Evolutionary conservation across 2,797 vertebrate species (phyloP).

Genomic region (Monodelphis domestica): DNA sequence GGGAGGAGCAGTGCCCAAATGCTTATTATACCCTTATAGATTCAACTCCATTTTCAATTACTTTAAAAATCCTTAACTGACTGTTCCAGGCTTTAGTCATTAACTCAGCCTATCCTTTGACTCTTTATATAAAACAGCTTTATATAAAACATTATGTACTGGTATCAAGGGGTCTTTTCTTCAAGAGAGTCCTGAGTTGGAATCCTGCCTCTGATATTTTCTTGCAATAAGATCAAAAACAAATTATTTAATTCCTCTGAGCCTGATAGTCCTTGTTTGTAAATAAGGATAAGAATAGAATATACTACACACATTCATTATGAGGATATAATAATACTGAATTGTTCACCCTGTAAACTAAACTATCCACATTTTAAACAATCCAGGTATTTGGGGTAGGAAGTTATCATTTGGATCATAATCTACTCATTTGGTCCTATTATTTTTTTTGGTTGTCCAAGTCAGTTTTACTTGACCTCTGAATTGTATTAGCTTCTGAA

Average conservation of each 20-base stretch:
- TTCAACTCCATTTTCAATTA: neutral
- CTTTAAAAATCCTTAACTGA: neutral
- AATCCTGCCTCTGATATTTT: neutral
- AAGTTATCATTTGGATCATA: constrained; percentile 9
- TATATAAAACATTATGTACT: neutral
- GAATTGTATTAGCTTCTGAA: constrained; percentile 12
- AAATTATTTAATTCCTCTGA: neutral
- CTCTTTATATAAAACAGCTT: neutral
- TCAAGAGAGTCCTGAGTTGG: neutral
- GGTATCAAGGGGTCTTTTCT: neutral
- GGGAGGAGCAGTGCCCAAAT: neutral
- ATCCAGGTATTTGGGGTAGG: neutral
- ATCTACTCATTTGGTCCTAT: neutral
- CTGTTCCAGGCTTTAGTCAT: neutral
- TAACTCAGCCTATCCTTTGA: neutral
- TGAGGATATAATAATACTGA: neutral
- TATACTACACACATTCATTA: neutral
- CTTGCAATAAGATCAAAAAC: neutral
- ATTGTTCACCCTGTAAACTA: neutral
- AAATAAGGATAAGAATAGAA: neutral
- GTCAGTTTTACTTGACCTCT: constrained; percentile 36
- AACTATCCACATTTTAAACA: constrained; percentile 51
- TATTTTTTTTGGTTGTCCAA: constrained; percentile 18
- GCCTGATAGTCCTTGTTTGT: neutral
- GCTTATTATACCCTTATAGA: neutral